Conservation (phyloP, 2,797 vertebrate genomes). For the Catamblyrhynchus diadema region DNA sequence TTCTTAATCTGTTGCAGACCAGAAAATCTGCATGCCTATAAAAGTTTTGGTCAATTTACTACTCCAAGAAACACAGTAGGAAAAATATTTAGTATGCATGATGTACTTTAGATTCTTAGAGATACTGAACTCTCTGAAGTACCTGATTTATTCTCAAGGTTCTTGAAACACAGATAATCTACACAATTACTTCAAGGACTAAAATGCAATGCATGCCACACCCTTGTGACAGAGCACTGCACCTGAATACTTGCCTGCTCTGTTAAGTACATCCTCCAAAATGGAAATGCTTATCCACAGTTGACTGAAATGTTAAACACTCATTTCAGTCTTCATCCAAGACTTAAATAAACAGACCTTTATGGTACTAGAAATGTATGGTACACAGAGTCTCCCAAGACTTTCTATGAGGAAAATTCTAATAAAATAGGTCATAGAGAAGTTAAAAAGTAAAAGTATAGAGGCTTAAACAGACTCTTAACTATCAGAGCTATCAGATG, state of each 20-base stretch:
- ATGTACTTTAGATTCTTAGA: not conserved
- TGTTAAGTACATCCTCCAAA: not conserved
- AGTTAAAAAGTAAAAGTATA: not conserved
- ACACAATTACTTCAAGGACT: not conserved
- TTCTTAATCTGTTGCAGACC: not conserved
- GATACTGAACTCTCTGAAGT: not conserved
- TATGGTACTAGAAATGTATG: not conserved
- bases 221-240: not conserved
- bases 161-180: not conserved
- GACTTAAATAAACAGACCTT: not conserved
- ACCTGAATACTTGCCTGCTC: not conserved
- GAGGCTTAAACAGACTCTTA: not conserved
- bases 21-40: not conserved
- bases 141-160: not conserved
- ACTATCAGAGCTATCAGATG: not conserved
- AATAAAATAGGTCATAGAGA: not conserved
- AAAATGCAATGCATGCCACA: not conserved
- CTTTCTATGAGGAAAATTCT: not conserved
- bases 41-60: not conserved
- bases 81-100: not conserved
- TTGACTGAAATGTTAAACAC: not conserved
- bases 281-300: not conserved
- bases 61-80: not conserved
- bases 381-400: not conserved
- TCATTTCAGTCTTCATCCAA: not conserved